Conservation (phyloP, 2,797 vertebrate genomes). For the Neosilurus mollespiculum region DNA sequence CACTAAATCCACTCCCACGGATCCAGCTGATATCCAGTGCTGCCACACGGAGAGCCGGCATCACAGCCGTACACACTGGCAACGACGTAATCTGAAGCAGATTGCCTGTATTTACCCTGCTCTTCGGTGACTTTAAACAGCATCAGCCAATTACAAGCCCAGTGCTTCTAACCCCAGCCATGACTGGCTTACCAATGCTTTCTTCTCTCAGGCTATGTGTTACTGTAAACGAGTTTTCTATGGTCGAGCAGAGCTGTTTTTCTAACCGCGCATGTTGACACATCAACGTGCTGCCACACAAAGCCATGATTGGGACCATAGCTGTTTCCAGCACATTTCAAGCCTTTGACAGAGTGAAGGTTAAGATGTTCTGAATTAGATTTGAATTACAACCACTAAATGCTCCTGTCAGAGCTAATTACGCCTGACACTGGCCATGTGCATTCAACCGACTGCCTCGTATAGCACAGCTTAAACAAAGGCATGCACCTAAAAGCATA, state of each 20-base stretch:
- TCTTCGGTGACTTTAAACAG: conserved; percentile 63
- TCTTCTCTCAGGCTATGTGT: conserved; percentile 61
- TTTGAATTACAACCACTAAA: conserved; percentile 99
- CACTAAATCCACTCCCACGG: conserved; percentile 41
- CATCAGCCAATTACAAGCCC: conserved; percentile 61
- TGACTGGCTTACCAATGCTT: conserved; percentile 43
- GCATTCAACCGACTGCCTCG: conserved; percentile 79
- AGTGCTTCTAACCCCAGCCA: conserved; percentile 52
- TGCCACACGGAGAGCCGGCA: conserved; percentile 52
- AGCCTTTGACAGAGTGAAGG: conserved; percentile 94
- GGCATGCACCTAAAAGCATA: conserved; percentile 84
- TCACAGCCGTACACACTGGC: conserved; percentile 64
- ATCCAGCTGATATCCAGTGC: conserved; percentile 42
- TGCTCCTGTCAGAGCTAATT: conserved; percentile 98
- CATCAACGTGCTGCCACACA: conserved; percentile 90
- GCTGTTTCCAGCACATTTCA: conserved; percentile 86
- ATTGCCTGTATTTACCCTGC: conserved; percentile 64
- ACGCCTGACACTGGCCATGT: conserved; percentile 94
- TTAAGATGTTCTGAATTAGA: conserved; percentile 99
- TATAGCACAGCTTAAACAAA: conserved; percentile 87
- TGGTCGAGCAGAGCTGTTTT: conserved; percentile 85
- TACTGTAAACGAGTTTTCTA: conserved; percentile 86
- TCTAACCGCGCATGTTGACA: conserved; percentile 88
- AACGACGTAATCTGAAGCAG: conserved; percentile 66
- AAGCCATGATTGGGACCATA: conserved; percentile 80